phyloP scores from a whole-genome alignment of 2,113 vertebrate species.

The Tursiops truncatus region DNA sequence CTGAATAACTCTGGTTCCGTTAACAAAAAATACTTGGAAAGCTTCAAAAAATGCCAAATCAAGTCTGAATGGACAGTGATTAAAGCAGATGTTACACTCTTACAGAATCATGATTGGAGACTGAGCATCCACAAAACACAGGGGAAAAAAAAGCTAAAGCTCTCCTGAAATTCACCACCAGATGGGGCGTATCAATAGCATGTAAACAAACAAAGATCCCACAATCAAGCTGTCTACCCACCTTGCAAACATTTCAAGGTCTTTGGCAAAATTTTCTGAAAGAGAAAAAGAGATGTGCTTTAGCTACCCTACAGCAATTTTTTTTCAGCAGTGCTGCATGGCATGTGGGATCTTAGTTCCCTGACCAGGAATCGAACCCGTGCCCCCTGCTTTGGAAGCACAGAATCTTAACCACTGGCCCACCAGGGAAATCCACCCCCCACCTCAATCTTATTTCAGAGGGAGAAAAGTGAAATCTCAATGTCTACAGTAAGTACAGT shows the following conservation, averaged over 20 bases:
- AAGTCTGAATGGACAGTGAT: neutral
- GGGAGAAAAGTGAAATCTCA: neutral
- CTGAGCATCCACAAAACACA: neutral
- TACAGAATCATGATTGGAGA: neutral
- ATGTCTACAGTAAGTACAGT: neutral
- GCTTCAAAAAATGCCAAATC: neutral
- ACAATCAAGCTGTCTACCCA: slow-evolving; percentile 70
- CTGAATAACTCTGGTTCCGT: neutral
- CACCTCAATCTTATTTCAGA: neutral
- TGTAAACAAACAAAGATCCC: accelerated
- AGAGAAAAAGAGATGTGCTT: slow-evolving; percentile 66
- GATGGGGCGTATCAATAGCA: neutral
- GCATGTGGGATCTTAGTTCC: too few species aligned
- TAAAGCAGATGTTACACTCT: neutral
- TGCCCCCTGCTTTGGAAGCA: too few species aligned
- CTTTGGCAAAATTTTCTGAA: slow-evolving; percentile 94
- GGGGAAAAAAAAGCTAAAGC: neutral
- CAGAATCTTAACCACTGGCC: too few species aligned
- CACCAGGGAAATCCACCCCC: too few species aligned
- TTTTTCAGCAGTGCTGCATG: too few species aligned
- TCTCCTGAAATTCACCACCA: neutral
- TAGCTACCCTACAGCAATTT: neutral
- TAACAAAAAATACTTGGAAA: neutral
- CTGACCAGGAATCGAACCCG: too few species aligned
- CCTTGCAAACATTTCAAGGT: slow-evolving; percentile 96